phyloP scores from a whole-genome alignment of 2,888 invertebrate species.

The Ochropacha duplaris region DNA sequence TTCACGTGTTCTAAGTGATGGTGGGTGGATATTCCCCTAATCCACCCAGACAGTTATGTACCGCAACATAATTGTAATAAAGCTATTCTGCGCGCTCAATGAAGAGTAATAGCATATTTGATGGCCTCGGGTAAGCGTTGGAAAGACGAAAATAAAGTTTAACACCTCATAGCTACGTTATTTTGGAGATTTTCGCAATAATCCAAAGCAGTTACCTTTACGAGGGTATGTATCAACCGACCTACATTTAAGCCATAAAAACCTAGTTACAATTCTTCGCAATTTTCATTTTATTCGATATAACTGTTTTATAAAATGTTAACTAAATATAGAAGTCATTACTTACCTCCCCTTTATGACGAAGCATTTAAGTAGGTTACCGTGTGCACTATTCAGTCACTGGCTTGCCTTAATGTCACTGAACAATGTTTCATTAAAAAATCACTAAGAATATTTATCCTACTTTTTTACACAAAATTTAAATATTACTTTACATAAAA shows the following conservation, averaged over 20 bases:
- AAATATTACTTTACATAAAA: slow-evolving; percentile 8
- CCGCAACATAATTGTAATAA: slow-evolving; percentile 1
- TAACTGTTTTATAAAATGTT: slow-evolving; percentile 14
- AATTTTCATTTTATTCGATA: slow-evolving; percentile 5
- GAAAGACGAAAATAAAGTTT: not conserved
- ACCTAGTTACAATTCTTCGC: not conserved
- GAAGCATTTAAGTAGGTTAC: slow-evolving; percentile 67
- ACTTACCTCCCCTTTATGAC: slow-evolving; percentile 66
- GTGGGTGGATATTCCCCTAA: not conserved
- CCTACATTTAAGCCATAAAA: slow-evolving; percentile 2
- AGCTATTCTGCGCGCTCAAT: not conserved
- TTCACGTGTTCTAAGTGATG: not conserved
- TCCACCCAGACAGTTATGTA: not conserved
- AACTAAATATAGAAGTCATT: slow-evolving; percentile 37
- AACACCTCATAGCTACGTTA: not conserved
- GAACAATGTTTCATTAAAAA: slow-evolving; percentile 38
- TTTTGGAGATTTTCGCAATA: not conserved
- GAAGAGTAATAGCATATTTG: not conserved
- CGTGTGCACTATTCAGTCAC: slow-evolving; percentile 62
- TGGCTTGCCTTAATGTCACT: slow-evolving; percentile 48
- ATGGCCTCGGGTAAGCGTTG: not conserved
- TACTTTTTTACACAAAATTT: slow-evolving; percentile 14
- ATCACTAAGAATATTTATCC: slow-evolving; percentile 17
- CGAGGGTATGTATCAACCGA: not conserved
- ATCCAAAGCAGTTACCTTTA: not conserved